Conservation (phyloP, 1,140 invertebrate species). For the Lutraria rhynchaena region DNA sequence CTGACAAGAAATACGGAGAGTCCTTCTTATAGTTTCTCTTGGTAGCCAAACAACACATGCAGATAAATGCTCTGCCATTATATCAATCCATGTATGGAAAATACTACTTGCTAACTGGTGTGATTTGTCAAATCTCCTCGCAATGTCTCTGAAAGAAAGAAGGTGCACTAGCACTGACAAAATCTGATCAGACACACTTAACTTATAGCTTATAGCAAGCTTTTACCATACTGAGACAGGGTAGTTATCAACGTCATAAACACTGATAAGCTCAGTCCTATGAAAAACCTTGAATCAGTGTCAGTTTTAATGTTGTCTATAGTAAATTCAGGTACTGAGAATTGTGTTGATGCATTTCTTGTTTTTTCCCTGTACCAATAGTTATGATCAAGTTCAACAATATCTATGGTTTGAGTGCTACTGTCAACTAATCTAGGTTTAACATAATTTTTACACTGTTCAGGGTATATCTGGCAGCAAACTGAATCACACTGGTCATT, state of each 20-base stretch:
- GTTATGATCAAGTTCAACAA: not conserved
- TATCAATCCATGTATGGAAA: conserved; percentile 6
- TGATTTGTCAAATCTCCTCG: not conserved
- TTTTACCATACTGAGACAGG: too few relatives aligned
- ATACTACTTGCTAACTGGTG: not conserved
- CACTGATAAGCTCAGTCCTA: not conserved
- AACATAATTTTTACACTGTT: not conserved
- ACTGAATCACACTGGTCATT: not conserved
- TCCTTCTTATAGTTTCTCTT: conserved; percentile 40
- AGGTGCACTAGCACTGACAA: not conserved
- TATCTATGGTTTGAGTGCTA: not conserved
- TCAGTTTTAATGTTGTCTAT: not conserved
- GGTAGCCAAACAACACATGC: conserved; percentile 44
- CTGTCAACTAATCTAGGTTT: conserved; percentile 4
- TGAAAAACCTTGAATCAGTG: not conserved
- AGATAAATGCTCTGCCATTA: not conserved
- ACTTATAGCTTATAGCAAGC: too few relatives aligned
- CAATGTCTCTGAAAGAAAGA: conserved; percentile 5
- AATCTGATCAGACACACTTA: conserved; percentile 1
- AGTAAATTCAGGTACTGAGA: not conserved
- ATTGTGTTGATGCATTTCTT: not conserved
- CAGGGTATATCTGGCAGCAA: conserved; percentile 24
- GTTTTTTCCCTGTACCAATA: not conserved
- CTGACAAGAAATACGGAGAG: conserved; percentile 28
- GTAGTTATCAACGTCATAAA: too few relatives aligned